A percentile compares a stretch with the other conserved stretches of the same genome.
Conservation (phyloP, 2,888 invertebrate species). For the Caenorhabditis japonica region DNA sequence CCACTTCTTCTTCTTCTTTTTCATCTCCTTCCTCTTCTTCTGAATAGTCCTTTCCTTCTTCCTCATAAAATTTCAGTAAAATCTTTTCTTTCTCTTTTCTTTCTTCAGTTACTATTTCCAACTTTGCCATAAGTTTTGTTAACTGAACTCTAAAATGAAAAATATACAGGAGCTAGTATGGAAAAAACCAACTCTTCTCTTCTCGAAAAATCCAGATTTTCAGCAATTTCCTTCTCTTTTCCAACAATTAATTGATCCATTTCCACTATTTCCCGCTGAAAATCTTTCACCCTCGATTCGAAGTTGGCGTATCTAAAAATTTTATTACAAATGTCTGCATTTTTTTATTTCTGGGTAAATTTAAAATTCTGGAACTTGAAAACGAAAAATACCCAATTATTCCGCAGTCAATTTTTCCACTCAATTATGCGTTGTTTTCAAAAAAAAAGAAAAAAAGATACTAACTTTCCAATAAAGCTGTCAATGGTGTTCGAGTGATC, state of each 20-base stretch:
- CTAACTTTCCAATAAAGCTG: constrained; percentile 43
- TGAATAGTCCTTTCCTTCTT: constrained; percentile 28
- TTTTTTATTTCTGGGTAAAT: no score
- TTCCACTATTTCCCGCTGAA: constrained; percentile 29
- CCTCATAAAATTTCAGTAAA: constrained; percentile 32
- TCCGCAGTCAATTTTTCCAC: neutral
- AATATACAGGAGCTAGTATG: no score
- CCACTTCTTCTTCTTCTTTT: no score
- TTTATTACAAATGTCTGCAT: neutral
- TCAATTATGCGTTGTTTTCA: constrained; percentile 15
- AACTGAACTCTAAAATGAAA: constrained; percentile 25
- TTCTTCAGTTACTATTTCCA: constrained; percentile 41
- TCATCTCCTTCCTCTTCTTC: constrained; percentile 30
- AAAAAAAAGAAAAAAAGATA: constrained; percentile 5
- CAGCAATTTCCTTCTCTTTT: constrained; percentile 34
- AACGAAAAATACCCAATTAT: constrained; percentile 7
- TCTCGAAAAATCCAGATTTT: constrained; percentile 35
- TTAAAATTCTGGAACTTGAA: neutral
- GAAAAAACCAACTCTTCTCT: constrained; percentile 50
- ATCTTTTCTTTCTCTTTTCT: constrained; percentile 35
- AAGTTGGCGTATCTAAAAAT: constrained; percentile 40
- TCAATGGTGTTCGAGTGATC: constrained; percentile 35
- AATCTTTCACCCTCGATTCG: constrained; percentile 39
- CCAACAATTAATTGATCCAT: constrained; percentile 27
- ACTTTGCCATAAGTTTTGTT: constrained; percentile 32